Conservation (phyloP, 2,888 invertebrate genomes). For the Beris morrisii region DNA sequence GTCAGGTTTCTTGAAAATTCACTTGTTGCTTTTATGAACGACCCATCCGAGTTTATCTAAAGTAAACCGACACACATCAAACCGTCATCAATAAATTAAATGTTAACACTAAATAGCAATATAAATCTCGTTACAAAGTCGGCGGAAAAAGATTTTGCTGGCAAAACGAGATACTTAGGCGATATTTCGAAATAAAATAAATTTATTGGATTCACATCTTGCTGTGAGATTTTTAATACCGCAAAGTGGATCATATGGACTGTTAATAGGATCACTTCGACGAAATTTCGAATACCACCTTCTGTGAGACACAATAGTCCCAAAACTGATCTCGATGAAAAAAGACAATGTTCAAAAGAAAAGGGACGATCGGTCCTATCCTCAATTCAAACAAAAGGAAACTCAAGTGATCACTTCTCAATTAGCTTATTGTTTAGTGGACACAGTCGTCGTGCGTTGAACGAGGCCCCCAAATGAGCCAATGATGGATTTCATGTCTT, state of each 20-base stretch:
- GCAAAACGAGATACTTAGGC: neutral
- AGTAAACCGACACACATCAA: conserved; percentile 13
- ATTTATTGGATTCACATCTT: conserved; percentile 28
- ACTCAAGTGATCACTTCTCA: conserved; percentile 25
- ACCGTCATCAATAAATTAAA: conserved; percentile 18
- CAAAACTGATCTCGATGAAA: conserved; percentile 8
- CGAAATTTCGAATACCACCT: conserved; percentile 15
- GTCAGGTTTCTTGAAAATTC: too few relatives aligned
- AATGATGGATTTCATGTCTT: conserved; percentile 9
- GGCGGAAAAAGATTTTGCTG: conserved; percentile 4
- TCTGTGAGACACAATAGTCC: conserved; percentile 25
- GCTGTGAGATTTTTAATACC: conserved; percentile 26
- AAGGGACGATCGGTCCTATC: conserved; percentile 20
- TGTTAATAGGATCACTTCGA: conserved; percentile 25
- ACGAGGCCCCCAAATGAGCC: conserved; percentile 1
- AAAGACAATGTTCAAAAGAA: conserved; percentile 6
- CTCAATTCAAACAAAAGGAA: conserved; percentile 12
- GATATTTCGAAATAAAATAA: neutral
- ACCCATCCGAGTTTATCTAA: neutral
- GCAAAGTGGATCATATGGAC: conserved; percentile 16
- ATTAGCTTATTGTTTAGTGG: conserved; percentile 27
- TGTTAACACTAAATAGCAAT: neutral
- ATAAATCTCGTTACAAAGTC: conserved; percentile 12
- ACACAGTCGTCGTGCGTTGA: neutral
- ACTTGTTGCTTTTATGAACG: too few relatives aligned